A percentile compares a stretch with the other conserved stretches of the same genome.
Evolutionary conservation across 2,888 invertebrate species (phyloP).

Genomic region (Theretra japonica): DNA sequence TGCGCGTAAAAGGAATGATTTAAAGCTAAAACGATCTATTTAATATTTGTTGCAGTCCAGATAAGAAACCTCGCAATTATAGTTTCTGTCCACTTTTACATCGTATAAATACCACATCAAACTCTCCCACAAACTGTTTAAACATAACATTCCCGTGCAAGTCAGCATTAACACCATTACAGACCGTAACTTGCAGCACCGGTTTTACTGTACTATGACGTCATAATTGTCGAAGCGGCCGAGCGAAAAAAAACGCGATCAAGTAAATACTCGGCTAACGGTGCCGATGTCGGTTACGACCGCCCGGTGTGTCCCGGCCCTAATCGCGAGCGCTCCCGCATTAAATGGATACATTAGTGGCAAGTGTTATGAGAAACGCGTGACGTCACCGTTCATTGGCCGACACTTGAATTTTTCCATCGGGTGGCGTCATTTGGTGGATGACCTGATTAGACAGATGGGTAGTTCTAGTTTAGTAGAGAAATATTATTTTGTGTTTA

Average conservation of each 20-base stretch:
- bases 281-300: conserved; percentile 37
- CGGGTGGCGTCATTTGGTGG: conserved; percentile 6
- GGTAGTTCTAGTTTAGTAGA: not conserved
- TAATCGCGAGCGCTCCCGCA: conserved; percentile 47
- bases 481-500: not conserved
- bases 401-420: conserved; percentile 26
- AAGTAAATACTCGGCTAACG: conserved; percentile 13
- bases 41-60: too few species aligned
- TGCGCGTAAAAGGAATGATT: too few species aligned
- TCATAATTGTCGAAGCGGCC: conserved; percentile 9
- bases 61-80: too few species aligned
- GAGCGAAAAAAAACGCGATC: conserved; percentile 15
- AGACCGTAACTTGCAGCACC: conserved; percentile 15
- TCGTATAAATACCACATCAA: not conserved
- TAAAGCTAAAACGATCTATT: too few species aligned
- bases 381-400: conserved; percentile 52
- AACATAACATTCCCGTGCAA: not conserved
- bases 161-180: not conserved
- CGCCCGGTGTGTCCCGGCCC: conserved; percentile 47
- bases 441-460: conserved; percentile 2
- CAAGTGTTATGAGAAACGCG: conserved; percentile 48
- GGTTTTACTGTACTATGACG: conserved; percentile 26
- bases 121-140: not conserved
- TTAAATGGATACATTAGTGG: conserved; percentile 61
- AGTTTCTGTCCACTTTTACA: too few species aligned